Evolutionary conservation across 1,140 invertebrate species (phyloP).

Genomic region (Zaprionus lachaisei): DNA sequence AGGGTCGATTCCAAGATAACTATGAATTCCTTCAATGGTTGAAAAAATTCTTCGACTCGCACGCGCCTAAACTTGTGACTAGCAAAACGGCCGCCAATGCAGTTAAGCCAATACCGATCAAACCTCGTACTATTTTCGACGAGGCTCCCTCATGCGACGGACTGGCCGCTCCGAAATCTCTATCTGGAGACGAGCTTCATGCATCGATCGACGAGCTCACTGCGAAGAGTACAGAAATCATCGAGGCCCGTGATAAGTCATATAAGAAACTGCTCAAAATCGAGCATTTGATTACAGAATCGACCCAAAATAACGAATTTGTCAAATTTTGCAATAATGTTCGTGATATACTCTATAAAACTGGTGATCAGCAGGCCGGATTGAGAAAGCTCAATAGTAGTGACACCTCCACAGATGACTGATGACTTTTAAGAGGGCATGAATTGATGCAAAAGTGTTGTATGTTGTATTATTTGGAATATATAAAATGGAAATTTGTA

Average conservation of each 20-base stretch:
- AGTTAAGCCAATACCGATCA: conserved; percentile 44
- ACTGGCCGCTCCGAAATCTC: neutral
- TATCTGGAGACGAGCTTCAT: neutral
- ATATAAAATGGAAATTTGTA: conserved; percentile 1
- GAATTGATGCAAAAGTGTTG: conserved; percentile 21
- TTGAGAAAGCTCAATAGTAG: neutral
- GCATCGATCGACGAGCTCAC: conserved; percentile 29
- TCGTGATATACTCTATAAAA: conserved; percentile 53
- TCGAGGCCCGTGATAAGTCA: conserved; percentile 53
- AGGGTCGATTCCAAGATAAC: conserved; percentile 98
- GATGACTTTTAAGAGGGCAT: conserved; percentile 44
- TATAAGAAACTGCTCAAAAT: conserved; percentile 63
- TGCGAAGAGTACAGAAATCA: conserved; percentile 7
- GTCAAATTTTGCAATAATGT: conserved; percentile 59
- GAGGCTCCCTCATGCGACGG: neutral
- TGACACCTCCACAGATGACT: conserved; percentile 3
- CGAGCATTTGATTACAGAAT: conserved; percentile 50
- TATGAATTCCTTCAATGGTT: conserved; percentile 99
- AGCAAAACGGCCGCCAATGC: conserved; percentile 54
- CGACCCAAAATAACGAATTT: conserved; percentile 34
- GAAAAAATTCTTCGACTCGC: conserved; percentile 99
- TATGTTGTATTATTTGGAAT: conserved; percentile 21
- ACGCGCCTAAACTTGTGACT: conserved; percentile 85
- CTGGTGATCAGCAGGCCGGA: conserved; percentile 10
- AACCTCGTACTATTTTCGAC: conserved; percentile 18